Evolutionary conservation across 2,888 invertebrate genomes (phyloP).

Genomic region (Oscheius sp.): DNA sequence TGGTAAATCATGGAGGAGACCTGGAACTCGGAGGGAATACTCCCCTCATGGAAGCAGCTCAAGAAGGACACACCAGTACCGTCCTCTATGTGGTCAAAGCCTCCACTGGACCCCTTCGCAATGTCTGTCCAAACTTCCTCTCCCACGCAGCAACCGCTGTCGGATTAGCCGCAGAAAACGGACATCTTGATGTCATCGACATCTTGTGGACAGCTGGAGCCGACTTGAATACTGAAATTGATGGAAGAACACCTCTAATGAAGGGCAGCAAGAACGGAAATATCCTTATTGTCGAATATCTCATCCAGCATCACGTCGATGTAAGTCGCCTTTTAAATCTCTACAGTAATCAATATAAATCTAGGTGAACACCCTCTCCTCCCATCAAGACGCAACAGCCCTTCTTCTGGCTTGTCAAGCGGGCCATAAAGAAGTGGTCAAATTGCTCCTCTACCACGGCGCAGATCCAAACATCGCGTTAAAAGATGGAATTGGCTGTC

Average conservation of each 20-base stretch:
- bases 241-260: conserved; percentile 96
- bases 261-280: conserved; percentile 97
- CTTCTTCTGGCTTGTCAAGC: conserved; percentile 91
- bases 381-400: conserved; percentile 87
- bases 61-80: conserved; percentile 93
- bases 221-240: conserved; percentile 82
- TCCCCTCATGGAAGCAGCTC: conserved; percentile 97
- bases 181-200: conserved; percentile 95
- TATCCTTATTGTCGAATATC: conserved; percentile 92
- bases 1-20: conserved; percentile 92
- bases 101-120: background rate
- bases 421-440: conserved; percentile 91
- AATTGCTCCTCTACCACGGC: conserved; percentile 86
- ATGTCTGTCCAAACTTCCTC: conserved; percentile 15
- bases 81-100: conserved; percentile 75
- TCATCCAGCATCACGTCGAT: conserved; percentile 86
- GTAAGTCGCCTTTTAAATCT: conserved; percentile 29
- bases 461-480: conserved; percentile 95
- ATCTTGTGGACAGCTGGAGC: conserved; percentile 88
- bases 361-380: conserved; percentile 16
- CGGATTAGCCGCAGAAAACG: conserved; percentile 93
- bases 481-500: conserved; percentile 97
- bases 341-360: background rate
- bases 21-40: conserved; percentile 93
- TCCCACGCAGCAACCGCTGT: conserved; percentile 22